phyloP scores from a whole-genome alignment of 2,113 vertebrate genomes.

The Neodontobutis hainanensis region DNA sequence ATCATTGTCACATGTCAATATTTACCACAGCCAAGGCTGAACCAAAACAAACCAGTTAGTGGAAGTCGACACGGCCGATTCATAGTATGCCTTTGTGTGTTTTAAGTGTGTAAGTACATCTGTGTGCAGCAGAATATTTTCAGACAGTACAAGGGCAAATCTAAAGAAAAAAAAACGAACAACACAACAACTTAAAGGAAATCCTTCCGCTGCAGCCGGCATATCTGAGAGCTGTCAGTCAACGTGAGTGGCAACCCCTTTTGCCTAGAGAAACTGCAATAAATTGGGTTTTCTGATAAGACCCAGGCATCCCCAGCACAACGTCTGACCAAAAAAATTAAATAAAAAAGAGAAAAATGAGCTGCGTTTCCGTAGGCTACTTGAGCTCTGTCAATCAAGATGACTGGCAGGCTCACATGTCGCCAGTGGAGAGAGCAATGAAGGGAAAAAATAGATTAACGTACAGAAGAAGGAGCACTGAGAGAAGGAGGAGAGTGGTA shows the following conservation, averaged over 20 bases:
- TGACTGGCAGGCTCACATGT: slow-evolving; percentile 74
- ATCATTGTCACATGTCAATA: slow-evolving; percentile 47
- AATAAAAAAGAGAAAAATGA: slow-evolving; percentile 49
- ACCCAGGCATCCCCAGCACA: slow-evolving; percentile 58
- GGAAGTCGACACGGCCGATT: slow-evolving; percentile 18
- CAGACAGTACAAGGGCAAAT: slow-evolving; percentile 8
- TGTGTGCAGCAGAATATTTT: slow-evolving; percentile 45
- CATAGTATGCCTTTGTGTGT: slow-evolving; percentile 11
- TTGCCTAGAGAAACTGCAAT: slow-evolving; percentile 68
- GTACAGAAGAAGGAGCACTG: slow-evolving; percentile 59
- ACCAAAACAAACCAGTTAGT: slow-evolving; percentile 20
- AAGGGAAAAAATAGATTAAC: slow-evolving; percentile 71
- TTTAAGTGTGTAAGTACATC: slow-evolving; percentile 18
- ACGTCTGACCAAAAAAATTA: slow-evolving; percentile 48
- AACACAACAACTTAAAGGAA: slow-evolving; percentile 70
- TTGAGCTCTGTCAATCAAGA: slow-evolving; percentile 81
- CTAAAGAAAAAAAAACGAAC: slow-evolving; percentile 9
- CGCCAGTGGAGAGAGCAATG: slow-evolving; percentile 66
- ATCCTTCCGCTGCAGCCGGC: slow-evolving; percentile 57
- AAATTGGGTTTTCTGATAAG: slow-evolving; percentile 81
- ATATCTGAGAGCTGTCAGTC: slow-evolving; percentile 81
- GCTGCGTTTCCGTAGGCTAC: slow-evolving; percentile 74
- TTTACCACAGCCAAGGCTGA: slow-evolving; percentile 51
- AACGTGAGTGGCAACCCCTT: slow-evolving; percentile 74
- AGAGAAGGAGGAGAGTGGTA: slow-evolving; percentile 37